Percentiles rank a stretch among this genome's conserved stretches.
phyloP scores from a whole-genome alignment of 2,113 vertebrate species.

The Campylomormyrus numenius region DNA sequence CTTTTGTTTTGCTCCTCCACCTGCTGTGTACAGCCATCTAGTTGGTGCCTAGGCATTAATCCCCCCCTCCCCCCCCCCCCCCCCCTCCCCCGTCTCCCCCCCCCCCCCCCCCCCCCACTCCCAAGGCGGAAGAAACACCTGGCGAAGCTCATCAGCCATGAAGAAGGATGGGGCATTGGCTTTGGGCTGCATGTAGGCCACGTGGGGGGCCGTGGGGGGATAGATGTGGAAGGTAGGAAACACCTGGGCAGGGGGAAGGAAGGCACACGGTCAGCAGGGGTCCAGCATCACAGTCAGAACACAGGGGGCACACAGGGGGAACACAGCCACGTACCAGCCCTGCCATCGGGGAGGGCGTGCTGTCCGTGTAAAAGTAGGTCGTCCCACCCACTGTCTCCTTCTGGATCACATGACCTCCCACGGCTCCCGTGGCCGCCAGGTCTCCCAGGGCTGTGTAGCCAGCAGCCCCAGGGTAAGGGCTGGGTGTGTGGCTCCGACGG shows the following conservation, averaged over 20 bases:
- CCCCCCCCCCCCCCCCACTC: background rate
- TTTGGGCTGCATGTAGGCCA: constrained; percentile 99
- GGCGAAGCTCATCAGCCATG: constrained; percentile 95
- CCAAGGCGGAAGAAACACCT: constrained; percentile 62
- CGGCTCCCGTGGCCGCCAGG: constrained; percentile 62
- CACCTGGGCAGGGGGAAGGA: constrained; percentile 61
- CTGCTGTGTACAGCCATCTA: constrained; percentile 43
- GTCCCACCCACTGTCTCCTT: constrained; percentile 98
- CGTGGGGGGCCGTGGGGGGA: constrained; percentile 89
- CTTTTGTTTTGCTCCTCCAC: constrained; percentile 12
- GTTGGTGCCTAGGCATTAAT: constrained; percentile 31
- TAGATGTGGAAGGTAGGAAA: constrained; percentile 98
- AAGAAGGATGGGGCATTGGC: constrained; percentile 98
- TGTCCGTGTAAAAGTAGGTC: constrained; percentile 97
- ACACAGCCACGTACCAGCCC: constrained; percentile 77
- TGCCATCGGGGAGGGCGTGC: constrained; percentile 83
- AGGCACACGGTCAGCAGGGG: background rate
- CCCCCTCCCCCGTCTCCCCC: too few species aligned
- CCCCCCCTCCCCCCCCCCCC: too few species aligned
- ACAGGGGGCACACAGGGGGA: background rate
- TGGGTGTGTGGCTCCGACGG: constrained; percentile 18
- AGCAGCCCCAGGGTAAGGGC: background rate
- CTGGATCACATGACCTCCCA: constrained; percentile 80
- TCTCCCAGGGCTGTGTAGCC: constrained; percentile 70
- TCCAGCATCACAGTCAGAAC: background rate